A percentile compares a stretch with the other conserved stretches of the same genome.
These are phyloP conservation scores for Peribatodes rhomboidaria DNA, from an alignment of 2,888 invertebrate genomes.

Conservation along the genomic window DNA sequence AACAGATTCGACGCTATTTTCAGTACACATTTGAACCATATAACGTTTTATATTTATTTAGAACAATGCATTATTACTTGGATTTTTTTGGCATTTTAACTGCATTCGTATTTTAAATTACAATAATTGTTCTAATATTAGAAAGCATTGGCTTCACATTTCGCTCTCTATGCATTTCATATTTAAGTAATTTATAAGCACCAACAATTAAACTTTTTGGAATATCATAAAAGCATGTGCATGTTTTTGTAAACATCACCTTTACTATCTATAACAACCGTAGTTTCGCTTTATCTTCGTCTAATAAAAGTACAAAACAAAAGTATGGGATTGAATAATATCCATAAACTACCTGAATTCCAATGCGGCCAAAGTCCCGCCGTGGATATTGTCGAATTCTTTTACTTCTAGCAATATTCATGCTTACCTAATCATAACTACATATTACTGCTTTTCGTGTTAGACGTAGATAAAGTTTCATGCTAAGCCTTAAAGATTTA, in stretches of 20 bases:
- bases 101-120: no score
- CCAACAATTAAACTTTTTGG: conserved; percentile 12
- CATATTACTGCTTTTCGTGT: conserved; percentile 11
- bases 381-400: not conserved
- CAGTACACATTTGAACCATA: no score
- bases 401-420: conserved; percentile 4
- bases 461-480: conserved; percentile 39
- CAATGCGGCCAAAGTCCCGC: not conserved
- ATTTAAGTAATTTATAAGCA: no score
- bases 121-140: no score
- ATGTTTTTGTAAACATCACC: conserved; percentile 51
- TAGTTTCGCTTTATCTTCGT: conserved; percentile 42
- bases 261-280: conserved; percentile 25
- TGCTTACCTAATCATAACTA: not conserved
- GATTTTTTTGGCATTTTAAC: no score
- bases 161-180: no score
- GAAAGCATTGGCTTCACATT: no score
- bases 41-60: no score
- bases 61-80: no score
- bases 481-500: not conserved
- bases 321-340: not conserved
- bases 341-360: not conserved
- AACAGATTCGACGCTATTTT: no score
- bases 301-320: conserved; percentile 27
- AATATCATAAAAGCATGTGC: conserved; percentile 64